These are phyloP conservation scores for Sebastes reedi DNA, from an alignment of 2,797 vertebrate species.

Conservation along the genomic window DNA sequence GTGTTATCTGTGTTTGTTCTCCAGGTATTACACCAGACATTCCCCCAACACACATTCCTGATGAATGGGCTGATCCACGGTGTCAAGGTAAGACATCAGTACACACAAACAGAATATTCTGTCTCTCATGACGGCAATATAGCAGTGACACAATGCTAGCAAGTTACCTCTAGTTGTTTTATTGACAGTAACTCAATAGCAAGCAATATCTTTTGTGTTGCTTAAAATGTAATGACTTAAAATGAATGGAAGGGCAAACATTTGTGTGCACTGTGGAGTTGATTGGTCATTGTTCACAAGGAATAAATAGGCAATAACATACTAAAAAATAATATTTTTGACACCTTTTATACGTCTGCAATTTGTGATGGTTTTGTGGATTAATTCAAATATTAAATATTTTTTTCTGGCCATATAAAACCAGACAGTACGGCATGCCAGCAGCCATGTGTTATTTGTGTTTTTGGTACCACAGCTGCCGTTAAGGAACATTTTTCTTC, in stretches of 20 bases:
- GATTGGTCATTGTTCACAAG: background rate
- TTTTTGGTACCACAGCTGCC: background rate
- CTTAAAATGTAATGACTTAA: background rate
- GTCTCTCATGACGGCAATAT: background rate
- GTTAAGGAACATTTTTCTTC: background rate
- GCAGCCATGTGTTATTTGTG: background rate
- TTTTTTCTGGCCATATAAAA: background rate
- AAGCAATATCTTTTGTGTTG: background rate
- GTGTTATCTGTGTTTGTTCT: constrained; percentile 49
- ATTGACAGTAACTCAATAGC: background rate
- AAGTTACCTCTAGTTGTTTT: background rate
- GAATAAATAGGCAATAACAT: background rate
- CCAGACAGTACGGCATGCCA: background rate
- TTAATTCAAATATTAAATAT: background rate
- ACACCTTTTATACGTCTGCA: background rate
- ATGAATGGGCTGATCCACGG: constrained; percentile 95
- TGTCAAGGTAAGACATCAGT: constrained; percentile 85
- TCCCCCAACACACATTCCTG: constrained; percentile 93
- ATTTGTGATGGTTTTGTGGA: background rate
- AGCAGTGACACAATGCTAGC: background rate
- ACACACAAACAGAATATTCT: background rate
- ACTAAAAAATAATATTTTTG: background rate
- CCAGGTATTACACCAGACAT: constrained; percentile 91
- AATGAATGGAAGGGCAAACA: background rate
- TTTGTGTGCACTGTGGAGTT: background rate